These are phyloP conservation scores for Acanthoscelides obtectus DNA, from an alignment of 2,888 invertebrate genomes.

Conservation along the genomic window DNA sequence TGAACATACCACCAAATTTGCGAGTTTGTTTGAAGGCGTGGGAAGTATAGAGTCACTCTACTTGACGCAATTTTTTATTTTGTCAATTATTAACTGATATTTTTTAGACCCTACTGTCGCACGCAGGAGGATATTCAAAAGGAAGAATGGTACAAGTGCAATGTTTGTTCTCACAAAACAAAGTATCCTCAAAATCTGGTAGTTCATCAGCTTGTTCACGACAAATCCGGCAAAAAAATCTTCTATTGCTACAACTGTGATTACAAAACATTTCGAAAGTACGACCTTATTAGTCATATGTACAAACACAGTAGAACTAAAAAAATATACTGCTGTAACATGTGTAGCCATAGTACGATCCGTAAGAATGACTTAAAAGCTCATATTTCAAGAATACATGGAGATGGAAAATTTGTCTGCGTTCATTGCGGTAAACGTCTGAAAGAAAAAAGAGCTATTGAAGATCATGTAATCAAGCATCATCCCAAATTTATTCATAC, in stretches of 20 bases:
- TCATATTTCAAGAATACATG: background rate
- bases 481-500: background rate
- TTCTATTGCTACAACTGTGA: background rate
- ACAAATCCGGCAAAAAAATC: background rate
- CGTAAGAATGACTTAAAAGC: background rate
- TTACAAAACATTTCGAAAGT: background rate
- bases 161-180: background rate
- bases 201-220: background rate
- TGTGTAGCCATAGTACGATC: background rate
- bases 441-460: background rate
- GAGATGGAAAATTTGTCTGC: background rate
- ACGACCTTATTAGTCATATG: background rate
- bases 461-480: background rate
- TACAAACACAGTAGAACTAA: background rate
- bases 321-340: background rate
- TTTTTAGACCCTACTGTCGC: background rate
- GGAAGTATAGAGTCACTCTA: too few species aligned
- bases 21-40: too few species aligned
- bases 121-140: background rate
- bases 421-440: background rate
- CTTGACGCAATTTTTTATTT: too few species aligned
- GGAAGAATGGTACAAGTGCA: background rate
- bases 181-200: background rate
- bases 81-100: too few species aligned
- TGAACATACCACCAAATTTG: too few species aligned